Percentiles rank a stretch among this genome's conserved stretches.
Conservation (phyloP, 2,888 invertebrate genomes). For the Amphipoea lucens region DNA sequence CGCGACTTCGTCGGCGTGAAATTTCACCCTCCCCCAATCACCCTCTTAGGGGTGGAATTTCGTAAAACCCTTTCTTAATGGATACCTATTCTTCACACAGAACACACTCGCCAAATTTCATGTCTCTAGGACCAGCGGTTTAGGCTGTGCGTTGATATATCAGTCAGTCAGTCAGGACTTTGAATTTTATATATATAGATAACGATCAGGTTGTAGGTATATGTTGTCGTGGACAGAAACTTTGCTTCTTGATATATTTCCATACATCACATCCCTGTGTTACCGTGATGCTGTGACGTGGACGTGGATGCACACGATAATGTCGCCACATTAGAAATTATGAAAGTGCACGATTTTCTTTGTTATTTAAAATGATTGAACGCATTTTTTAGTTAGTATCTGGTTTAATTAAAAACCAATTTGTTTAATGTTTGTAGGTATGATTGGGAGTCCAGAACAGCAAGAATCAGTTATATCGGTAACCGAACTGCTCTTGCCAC, state of each 20-base stretch:
- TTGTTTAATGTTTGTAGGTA: constrained; percentile 28
- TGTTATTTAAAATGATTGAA: background rate
- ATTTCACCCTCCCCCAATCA: too few species aligned
- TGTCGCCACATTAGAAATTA: background rate
- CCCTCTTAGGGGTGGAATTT: too few species aligned
- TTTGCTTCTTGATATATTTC: background rate
- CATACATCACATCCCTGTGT: background rate
- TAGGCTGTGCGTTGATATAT: too few species aligned
- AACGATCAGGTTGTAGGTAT: background rate
- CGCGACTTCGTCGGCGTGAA: too few species aligned
- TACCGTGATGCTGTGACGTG: background rate
- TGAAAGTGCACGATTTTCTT: background rate
- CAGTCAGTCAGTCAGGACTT: too few species aligned
- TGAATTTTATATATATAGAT: too few species aligned
- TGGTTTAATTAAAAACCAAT: background rate
- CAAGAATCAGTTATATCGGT: constrained; percentile 2
- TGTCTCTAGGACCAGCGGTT: too few species aligned
- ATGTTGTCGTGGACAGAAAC: background rate
- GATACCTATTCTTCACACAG: too few species aligned
- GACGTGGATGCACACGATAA: background rate
- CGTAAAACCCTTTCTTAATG: too few species aligned
- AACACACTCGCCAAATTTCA: too few species aligned
- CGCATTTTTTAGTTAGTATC: background rate
- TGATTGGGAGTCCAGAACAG: background rate
- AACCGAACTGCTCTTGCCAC: background rate